Percentiles rank a stretch among this genome's conserved stretches.
These are phyloP conservation scores for Nycticryphes semicollaris DNA, from an alignment of 2,113 vertebrate genomes.

Conservation along the genomic window DNA sequence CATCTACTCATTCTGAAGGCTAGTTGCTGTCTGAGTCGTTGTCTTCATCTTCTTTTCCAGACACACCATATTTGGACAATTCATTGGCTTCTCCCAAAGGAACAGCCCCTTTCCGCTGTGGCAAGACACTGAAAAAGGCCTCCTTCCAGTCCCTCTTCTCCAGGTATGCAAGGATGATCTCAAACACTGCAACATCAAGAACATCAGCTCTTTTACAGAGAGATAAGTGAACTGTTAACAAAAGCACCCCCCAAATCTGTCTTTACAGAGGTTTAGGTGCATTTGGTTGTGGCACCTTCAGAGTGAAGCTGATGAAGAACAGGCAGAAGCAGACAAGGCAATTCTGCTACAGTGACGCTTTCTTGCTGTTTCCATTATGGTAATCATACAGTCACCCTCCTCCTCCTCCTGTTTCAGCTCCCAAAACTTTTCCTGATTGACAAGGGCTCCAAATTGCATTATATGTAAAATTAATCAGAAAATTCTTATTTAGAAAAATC, in stretches of 20 bases:
- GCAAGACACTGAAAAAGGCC: conserved; percentile 92
- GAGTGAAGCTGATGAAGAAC: neutral
- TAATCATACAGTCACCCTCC: neutral
- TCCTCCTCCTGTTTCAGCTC: neutral
- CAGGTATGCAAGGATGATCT: conserved; percentile 92
- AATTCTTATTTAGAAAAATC: neutral
- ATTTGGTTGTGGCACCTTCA: neutral
- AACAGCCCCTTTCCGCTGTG: conserved; percentile 90
- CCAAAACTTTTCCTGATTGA: neutral
- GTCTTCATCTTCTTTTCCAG: conserved; percentile 1
- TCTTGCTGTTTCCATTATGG: neutral
- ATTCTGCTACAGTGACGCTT: neutral
- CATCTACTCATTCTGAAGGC: neutral
- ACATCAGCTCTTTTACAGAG: neutral
- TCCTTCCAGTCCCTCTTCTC: conserved; percentile 92
- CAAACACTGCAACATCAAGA: conserved; percentile 85
- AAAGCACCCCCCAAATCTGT: neutral
- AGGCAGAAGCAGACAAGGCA: neutral
- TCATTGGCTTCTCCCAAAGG: conserved; percentile 72
- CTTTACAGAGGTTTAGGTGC: neutral
- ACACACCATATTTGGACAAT: neutral
- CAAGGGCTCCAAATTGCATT: neutral
- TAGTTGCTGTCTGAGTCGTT: conserved; percentile 45
- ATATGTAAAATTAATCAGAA: neutral
- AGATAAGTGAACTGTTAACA: neutral